Evolutionary conservation across 1,140 invertebrate species (phyloP), one percentile per base, ranked within the genome.

Genomic region (Drosophila bipectinata): DNA sequence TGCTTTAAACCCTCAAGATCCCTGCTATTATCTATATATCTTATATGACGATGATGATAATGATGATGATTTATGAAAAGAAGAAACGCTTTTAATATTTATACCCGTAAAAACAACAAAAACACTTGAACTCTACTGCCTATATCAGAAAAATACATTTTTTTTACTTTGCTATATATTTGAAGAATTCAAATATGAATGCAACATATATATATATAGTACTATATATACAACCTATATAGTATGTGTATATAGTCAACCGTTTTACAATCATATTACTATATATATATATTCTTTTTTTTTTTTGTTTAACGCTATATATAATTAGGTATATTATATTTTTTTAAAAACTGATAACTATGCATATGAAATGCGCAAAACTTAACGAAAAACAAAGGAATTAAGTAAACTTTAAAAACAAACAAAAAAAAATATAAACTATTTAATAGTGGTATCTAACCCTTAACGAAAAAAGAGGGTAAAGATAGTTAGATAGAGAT

Each of bases 331-430:
- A 63, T 59, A 59, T 18, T 21, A 39, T 67, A 62, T 72, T 56
- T 63, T 41, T 56, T 66, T 32, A 32, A 32, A 37, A 52, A 52
- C 56, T 52, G 67, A 73, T 56, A 73, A 63, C 57, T 75, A 67
- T 72, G 81, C 81, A 74, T 87, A 80, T 66, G 77, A 75, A 84
- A 77, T 83, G 79, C 79, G 34, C 68, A 26, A 66, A 39, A 60
- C 56, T 75, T 30, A 55, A 49, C 55, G 45, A 78, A 57, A 61
- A 28, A 32, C 57, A 32, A 59, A 32, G 49, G 66, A 53, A 53
- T 59, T 53, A 57, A 64, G 66, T 49, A 45, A 69, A 47, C 61
- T 60, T 64, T 60, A 80, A 79, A 68, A 48, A 28, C 26, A 28
- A 28, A 18, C 18, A 5, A 28, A 28, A 28, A 28, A 32, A 9